Percentiles rank a stretch among this genome's conserved stretches.
phyloP scores from a whole-genome alignment of 1,140 invertebrate genomes.

The Eumaeus atala region DNA sequence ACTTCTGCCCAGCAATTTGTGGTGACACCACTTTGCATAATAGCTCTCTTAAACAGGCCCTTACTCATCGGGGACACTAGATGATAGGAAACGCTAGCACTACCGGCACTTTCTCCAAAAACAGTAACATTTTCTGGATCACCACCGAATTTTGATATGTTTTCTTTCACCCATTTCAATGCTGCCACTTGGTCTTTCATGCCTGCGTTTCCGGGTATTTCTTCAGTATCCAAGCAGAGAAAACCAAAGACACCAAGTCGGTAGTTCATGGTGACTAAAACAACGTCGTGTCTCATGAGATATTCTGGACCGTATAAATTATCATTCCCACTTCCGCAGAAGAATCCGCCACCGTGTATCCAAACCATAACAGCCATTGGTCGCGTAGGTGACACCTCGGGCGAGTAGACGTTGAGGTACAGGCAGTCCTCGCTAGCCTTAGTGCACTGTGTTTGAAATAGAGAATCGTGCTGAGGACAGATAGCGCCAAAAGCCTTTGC shows the following conservation, averaged over 20 bases:
- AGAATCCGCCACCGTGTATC: neutral
- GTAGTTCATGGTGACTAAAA: neutral
- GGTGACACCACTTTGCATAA: slow-evolving; percentile 12
- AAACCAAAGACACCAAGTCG: slow-evolving; percentile 11
- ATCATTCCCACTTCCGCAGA: slow-evolving; percentile 1
- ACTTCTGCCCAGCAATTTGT: neutral
- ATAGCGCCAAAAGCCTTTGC: neutral
- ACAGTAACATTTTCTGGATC: slow-evolving; percentile 76
- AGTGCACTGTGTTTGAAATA: neutral
- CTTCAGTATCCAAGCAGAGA: slow-evolving; percentile 69
- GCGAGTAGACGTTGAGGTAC: neutral
- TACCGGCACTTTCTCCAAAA: slow-evolving; percentile 76
- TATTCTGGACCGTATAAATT: neutral
- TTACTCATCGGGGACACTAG: slow-evolving; percentile 63
- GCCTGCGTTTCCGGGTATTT: slow-evolving; percentile 79
- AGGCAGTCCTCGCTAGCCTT: neutral
- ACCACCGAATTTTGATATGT: slow-evolving; percentile 80
- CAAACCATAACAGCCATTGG: neutral
- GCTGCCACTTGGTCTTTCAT: slow-evolving; percentile 79
- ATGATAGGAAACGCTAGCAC: slow-evolving; percentile 57
- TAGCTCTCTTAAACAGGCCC: slow-evolving; percentile 35
- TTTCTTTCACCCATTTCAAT: slow-evolving; percentile 76
- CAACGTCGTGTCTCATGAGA: neutral
- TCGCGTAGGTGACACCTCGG: neutral
- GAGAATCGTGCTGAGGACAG: neutral